phyloP scores from a whole-genome alignment of 2,113 vertebrate genomes.

The Sinocyclocheilus maitianheensis region DNA sequence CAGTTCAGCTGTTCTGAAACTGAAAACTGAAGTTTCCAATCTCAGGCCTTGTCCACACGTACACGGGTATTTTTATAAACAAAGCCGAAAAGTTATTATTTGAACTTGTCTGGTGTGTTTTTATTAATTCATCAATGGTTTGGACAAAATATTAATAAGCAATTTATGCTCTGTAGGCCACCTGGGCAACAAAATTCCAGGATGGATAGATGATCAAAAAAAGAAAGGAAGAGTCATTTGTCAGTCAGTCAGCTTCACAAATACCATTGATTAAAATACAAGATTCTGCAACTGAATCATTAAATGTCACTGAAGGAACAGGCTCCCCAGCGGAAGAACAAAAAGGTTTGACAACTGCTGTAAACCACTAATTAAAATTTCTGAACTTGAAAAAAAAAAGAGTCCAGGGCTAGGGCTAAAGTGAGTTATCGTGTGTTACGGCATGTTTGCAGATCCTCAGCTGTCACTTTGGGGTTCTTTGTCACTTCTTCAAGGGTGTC shows the following conservation, averaged over 20 bases:
- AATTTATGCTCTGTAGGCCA: not conserved
- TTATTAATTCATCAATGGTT: conserved; percentile 38
- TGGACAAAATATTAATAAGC: not conserved
- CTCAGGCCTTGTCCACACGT: no score
- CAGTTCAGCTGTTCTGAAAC: no score
- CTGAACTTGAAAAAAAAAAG: not conserved
- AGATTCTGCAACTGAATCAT: conserved; percentile 9
- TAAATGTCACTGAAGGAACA: not conserved
- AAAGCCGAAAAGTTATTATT: no score
- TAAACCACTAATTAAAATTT: not conserved
- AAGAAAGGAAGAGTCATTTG: conserved; percentile 1
- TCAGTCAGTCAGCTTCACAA: not conserved
- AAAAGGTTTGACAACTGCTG: not conserved
- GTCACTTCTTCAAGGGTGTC: conserved; percentile 20
- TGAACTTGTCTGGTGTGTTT: no score
- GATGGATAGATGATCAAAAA: not conserved
- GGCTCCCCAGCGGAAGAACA: not conserved
- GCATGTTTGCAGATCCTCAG: conserved; percentile 7
- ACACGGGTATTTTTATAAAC: no score
- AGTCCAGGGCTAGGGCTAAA: not conserved
- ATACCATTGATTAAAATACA: not conserved
- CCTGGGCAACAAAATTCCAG: conserved; percentile 1
- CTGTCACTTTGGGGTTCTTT: not conserved
- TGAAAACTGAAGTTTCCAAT: no score
- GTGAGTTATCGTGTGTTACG: not conserved